phyloP scores from a whole-genome alignment of 2,888 invertebrate genomes.

The Epistrophe grossulariae region DNA sequence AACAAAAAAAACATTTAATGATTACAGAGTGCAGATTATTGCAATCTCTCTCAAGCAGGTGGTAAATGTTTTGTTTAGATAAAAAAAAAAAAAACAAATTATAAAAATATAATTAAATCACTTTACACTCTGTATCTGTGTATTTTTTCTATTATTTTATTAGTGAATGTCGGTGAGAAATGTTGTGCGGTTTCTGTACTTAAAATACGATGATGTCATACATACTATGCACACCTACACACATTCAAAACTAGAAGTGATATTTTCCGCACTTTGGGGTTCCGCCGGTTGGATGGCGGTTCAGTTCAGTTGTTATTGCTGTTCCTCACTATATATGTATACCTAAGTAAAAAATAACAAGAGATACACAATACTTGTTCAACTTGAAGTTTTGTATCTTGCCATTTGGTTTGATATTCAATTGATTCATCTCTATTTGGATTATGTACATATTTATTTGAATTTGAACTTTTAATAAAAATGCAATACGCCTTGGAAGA shows the following conservation, averaged over 20 bases:
- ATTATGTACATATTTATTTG: not conserved
- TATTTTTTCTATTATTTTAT: not conserved
- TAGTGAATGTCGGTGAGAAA: slow-evolving; percentile 30
- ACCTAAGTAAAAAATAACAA: slow-evolving; percentile 3
- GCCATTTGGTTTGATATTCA: slow-evolving; percentile 11
- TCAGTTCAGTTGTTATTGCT: not conserved
- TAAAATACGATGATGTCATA: slow-evolving; percentile 63
- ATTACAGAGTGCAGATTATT: slow-evolving; percentile 18
- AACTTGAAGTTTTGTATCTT: slow-evolving; percentile 48
- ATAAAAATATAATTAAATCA: slow-evolving; percentile 16
- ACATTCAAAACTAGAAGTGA: slow-evolving; percentile 47
- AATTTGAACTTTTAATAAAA: slow-evolving; percentile 13
- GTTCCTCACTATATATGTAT: not conserved
- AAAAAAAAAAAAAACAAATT: not conserved
- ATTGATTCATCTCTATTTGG: slow-evolving; percentile 37
- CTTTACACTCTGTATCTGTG: slow-evolving; percentile 2
- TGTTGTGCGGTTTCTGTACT: slow-evolving; percentile 20
- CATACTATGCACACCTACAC: slow-evolving; percentile 65
- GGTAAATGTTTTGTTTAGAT: slow-evolving; percentile 34
- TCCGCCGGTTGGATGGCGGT: slow-evolving; percentile 4
- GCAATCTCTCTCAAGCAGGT: slow-evolving; percentile 16
- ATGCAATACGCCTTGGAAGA: slow-evolving; percentile 1
- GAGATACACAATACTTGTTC: slow-evolving; percentile 40
- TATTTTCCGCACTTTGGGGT: slow-evolving; percentile 44
- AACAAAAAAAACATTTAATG: not conserved